A percentile compares a stretch with the other conserved stretches of the same genome.
These are phyloP conservation scores for Parasteatoda tepidariorum DNA, from an alignment of 1,140 invertebrate species.

Conservation along the genomic window DNA sequence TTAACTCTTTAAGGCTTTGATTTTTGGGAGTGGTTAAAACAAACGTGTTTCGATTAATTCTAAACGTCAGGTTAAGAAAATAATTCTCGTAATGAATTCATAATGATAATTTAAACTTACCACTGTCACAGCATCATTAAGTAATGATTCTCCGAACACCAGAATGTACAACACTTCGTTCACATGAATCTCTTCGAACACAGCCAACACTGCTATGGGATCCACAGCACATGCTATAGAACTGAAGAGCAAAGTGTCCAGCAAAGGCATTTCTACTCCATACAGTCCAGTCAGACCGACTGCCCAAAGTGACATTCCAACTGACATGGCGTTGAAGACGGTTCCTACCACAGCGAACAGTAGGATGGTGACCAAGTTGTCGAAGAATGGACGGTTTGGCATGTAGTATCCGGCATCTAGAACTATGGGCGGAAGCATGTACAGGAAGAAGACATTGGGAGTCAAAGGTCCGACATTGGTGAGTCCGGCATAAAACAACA, in stretches of 20 bases:
- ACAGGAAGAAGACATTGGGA: conserved; percentile 94
- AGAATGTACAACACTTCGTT: conserved; percentile 99
- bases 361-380: conserved; percentile 95
- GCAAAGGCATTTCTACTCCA: conserved; percentile 76
- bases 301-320: conserved; percentile 89
- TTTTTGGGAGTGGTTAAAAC: no score
- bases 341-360: conserved; percentile 96
- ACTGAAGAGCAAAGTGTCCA: conserved; percentile 93
- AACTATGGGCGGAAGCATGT: conserved; percentile 96
- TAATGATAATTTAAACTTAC: conserved; percentile 75
- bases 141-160: conserved; percentile 97
- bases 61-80: no score
- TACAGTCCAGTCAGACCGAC: conserved; percentile 88
- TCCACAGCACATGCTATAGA: conserved; percentile 97
- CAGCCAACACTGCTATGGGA: conserved; percentile 96
- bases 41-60: no score
- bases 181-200: conserved; percentile 99
- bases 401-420: conserved; percentile 94
- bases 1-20: no score
- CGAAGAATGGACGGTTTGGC: conserved; percentile 95
- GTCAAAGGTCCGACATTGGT: conserved; percentile 83
- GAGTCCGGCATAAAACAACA: conserved; percentile 67
- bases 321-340: conserved; percentile 93
- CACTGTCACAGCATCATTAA: conserved; percentile 97
- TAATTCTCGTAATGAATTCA: no score